phyloP scores from a whole-genome alignment of 2,888 invertebrate genomes.

The Microctonus hyperodae region DNA sequence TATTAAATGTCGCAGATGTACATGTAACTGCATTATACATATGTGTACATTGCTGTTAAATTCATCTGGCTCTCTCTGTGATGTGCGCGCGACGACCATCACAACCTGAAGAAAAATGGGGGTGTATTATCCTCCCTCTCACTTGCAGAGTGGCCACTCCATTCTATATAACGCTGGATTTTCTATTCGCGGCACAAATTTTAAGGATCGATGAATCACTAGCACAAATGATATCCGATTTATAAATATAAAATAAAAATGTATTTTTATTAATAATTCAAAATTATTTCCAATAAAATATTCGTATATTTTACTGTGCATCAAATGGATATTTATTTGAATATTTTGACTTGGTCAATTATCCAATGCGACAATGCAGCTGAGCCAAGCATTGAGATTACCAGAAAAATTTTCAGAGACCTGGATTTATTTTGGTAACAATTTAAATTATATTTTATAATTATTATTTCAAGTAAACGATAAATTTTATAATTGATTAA shows the following conservation, averaged over 20 bases:
- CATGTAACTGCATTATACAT: neutral
- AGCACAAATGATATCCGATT: conserved; percentile 42
- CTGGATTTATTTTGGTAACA: no score
- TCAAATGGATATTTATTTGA: no score
- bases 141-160: conserved; percentile 48
- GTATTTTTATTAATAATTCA: no score
- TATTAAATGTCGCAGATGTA: conserved; percentile 2
- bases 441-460: neutral
- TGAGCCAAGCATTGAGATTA: conserved; percentile 43
- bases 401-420: conserved; percentile 26
- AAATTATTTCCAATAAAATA: neutral
- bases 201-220: conserved; percentile 59
- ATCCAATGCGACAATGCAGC: conserved; percentile 37
- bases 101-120: neutral
- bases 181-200: conserved; percentile 58
- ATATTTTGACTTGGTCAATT: neutral
- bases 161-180: conserved; percentile 35
- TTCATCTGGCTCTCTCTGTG: neutral
- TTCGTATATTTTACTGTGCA: neutral
- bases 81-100: conserved; percentile 7
- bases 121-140: conserved; percentile 24
- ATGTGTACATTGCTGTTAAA: neutral
- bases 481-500: neutral
- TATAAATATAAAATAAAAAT: no score
- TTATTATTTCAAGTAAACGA: neutral